Base-by-base conservation (phyloP, 1,140 invertebrate genomes). In the Meloidogyne floridensis region DNA sequence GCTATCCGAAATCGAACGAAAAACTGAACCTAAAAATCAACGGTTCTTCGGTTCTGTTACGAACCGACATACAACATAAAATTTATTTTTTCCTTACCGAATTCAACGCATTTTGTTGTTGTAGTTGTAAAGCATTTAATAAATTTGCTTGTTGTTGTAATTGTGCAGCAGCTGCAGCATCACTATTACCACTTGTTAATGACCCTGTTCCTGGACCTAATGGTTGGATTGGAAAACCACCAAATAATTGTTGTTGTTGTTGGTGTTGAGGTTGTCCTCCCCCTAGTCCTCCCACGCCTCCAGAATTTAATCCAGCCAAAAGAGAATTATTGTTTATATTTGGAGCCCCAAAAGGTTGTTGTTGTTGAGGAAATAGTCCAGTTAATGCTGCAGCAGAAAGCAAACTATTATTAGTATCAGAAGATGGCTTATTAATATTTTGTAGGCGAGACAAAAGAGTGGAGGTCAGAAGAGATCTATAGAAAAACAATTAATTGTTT, bases 151-250 rank as follows among this genome's bases (percentile, higher is more conserved):
- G 77, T 18, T 79, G 77, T 9, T 79, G 77, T 51, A 79, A 47
- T 47, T 79, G 77, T 11, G 77, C 77, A 2, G 65, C 65, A 11
- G 65, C 77, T n/a, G 77, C 77, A 18, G 77, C 59, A 72, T 70
- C 65, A 51, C 77, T 79, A 72, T 79, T 47, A 51, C 77, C 77
- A 53, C 59, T 79, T 18, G 77, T 79, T 20, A 79, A 51, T 20
- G 77, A 79, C 42, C 77, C 77, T 53, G 32, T 20, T 47, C 77
- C 77, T 3, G 59, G 59, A 69, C 77, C 77, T 72, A 79, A 72
- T 72, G 77, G 77, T 51, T 79, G 77, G 0, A 79, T 79, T n/a
- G 77, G 77, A 72, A 79, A 79, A 18, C 77, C 77, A 72, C 65
- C 77, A 51, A 79, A 79, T 11, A 79, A 72, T 18, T 72, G 77